phyloP scores from a whole-genome alignment of 2,888 invertebrate genomes.

The Stenotaenia linearis region DNA sequence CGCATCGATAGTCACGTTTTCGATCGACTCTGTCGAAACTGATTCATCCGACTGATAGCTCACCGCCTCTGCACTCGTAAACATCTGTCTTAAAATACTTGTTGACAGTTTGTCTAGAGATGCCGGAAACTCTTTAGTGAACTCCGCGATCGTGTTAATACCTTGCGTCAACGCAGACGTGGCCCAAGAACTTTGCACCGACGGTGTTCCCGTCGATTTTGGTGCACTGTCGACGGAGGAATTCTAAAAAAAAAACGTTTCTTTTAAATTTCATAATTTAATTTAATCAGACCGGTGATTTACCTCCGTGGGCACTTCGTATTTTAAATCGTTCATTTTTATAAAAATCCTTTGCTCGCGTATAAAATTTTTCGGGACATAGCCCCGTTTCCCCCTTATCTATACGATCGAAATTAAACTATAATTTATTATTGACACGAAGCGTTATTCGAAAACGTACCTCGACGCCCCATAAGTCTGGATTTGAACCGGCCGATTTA shows the following conservation, averaged over 20 bases:
- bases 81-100: not conserved
- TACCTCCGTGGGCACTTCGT: not conserved
- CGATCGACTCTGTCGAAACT: not conserved
- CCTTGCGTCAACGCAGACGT: not conserved
- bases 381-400: conserved; percentile 63
- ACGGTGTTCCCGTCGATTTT: not conserved
- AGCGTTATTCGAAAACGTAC: too few species aligned
- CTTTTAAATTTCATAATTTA: too few species aligned
- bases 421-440: not conserved
- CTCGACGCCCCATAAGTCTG: conserved; percentile 63
- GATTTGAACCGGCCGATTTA: conserved; percentile 61
- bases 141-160: not conserved
- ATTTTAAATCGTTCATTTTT: not conserved
- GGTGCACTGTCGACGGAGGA: too few species aligned
- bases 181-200: not conserved
- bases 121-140: not conserved
- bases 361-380: conserved; percentile 57
- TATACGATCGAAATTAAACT: conserved; percentile 38
- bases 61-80: not conserved
- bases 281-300: not conserved
- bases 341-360: conserved; percentile 56
- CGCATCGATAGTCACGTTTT: not conserved
- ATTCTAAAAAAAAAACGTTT: too few species aligned
- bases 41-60: not conserved
- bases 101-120: not conserved